A percentile compares a stretch with the other conserved stretches of the same genome.
Evolutionary conservation across 2,113 vertebrate genomes (phyloP).

Genomic region (Catharus fuscescens): DNA sequence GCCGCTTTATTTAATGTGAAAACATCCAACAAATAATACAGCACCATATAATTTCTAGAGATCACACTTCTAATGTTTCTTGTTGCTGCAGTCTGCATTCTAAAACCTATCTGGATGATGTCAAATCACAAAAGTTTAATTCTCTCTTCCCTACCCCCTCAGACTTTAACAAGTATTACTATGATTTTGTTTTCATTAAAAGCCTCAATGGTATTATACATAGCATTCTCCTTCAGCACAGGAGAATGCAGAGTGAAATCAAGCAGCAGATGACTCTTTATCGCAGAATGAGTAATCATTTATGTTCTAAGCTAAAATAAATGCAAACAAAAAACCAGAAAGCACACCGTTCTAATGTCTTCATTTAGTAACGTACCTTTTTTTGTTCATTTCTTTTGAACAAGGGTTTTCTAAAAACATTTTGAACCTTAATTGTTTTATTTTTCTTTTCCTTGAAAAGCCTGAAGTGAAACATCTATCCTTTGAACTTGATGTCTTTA

Average conservation of each 20-base stretch:
- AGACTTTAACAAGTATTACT: slow-evolving; percentile 20
- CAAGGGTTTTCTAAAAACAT: background rate
- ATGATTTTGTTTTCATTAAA: slow-evolving; percentile 27
- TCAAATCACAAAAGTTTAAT: slow-evolving; percentile 37
- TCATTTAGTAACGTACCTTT: background rate
- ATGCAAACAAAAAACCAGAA: slow-evolving; percentile 1
- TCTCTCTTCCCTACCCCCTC: background rate
- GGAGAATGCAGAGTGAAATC: slow-evolving; percentile 46
- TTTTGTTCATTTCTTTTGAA: background rate
- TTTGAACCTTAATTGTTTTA: background rate
- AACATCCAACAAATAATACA: background rate
- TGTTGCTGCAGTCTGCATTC: background rate
- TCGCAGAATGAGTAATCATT: slow-evolving; percentile 9
- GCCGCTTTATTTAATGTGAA: background rate
- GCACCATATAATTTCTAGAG: background rate
- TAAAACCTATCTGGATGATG: slow-evolving; percentile 4
- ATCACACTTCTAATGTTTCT: background rate
- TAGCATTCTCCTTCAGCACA: background rate
- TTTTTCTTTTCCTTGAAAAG: slow-evolving; percentile 41
- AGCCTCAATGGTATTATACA: background rate
- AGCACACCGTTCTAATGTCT: background rate
- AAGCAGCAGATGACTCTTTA: background rate
- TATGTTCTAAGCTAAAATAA: slow-evolving; percentile 27
- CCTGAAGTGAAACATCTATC: background rate
- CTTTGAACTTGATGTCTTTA: background rate